Conservation (phyloP, 2,888 invertebrate genomes). For the Gibbula magus region DNA sequence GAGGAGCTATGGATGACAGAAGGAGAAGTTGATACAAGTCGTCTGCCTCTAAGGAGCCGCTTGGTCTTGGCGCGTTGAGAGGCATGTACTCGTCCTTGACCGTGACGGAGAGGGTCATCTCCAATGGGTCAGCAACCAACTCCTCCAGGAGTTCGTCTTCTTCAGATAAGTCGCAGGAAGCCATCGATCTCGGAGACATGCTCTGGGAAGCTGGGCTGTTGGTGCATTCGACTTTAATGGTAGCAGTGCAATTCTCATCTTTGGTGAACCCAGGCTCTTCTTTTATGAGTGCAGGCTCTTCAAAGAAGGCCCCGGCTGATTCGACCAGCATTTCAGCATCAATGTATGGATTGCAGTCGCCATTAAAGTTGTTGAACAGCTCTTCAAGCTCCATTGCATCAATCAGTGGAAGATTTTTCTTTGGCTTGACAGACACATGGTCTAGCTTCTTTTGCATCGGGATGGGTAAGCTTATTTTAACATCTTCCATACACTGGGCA, state of each 20-base stretch:
- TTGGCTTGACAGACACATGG: neutral
- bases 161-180: slow-evolving; percentile 35
- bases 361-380: slow-evolving; percentile 45
- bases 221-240: neutral
- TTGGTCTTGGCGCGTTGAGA: slow-evolving; percentile 17
- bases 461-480: neutral
- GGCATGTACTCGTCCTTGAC: slow-evolving; percentile 2
- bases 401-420: slow-evolving; percentile 55
- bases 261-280: neutral
- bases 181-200: slow-evolving; percentile 13
- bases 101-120: slow-evolving; percentile 28
- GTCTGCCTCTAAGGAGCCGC: slow-evolving; percentile 40
- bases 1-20: slow-evolving; percentile 55
- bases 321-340: slow-evolving; percentile 22
- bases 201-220: slow-evolving; percentile 14
- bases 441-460: neutral
- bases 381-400: slow-evolving; percentile 59
- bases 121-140: slow-evolving; percentile 16
- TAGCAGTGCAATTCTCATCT: neutral
- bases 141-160: slow-evolving; percentile 43
- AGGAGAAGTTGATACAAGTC: slow-evolving; percentile 62
- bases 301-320: neutral
- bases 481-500: neutral
- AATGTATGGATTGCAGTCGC: slow-evolving; percentile 27
- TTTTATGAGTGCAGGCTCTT: slow-evolving; percentile 15